These are phyloP conservation scores for Corythoichthys haematopterus DNA, from an alignment of 2,113 vertebrate species.

Conservation along the genomic window DNA sequence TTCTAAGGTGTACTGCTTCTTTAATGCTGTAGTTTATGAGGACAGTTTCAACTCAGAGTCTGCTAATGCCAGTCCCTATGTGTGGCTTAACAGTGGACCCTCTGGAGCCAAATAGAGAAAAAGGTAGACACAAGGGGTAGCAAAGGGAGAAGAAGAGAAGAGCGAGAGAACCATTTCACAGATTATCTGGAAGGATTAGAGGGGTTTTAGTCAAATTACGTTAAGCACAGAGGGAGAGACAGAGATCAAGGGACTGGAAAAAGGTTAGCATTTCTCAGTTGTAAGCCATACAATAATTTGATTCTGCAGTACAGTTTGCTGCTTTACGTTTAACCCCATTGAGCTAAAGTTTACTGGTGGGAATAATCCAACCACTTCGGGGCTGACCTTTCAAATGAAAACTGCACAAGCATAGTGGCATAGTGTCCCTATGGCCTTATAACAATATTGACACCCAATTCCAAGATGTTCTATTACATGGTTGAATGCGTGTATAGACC, in stretches of 20 bases:
- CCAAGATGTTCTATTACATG: too few species aligned
- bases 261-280: constrained; percentile 72
- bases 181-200: constrained; percentile 77
- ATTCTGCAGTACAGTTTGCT: constrained; percentile 55
- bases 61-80: constrained; percentile 47
- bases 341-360: not conserved
- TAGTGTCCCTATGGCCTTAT: not conserved
- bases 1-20: constrained; percentile 63
- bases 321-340: constrained; percentile 16
- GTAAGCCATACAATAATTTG: constrained; percentile 74
- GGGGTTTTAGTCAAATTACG: constrained; percentile 75
- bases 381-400: not conserved
- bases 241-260: constrained; percentile 68
- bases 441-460: not conserved
- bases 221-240: constrained; percentile 74
- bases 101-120: constrained; percentile 44
- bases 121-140: constrained; percentile 68
- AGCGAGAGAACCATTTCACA: constrained; percentile 72
- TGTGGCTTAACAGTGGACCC: constrained; percentile 48
- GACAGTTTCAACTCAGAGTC: constrained; percentile 43
- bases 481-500: not conserved
- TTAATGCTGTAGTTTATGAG: constrained; percentile 67
- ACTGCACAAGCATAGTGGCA: not conserved
- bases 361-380: not conserved
- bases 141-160: constrained; percentile 62